These are phyloP conservation scores for Eremophila alpestris DNA, from an alignment of 2,797 vertebrate species.

Conservation along the genomic window DNA sequence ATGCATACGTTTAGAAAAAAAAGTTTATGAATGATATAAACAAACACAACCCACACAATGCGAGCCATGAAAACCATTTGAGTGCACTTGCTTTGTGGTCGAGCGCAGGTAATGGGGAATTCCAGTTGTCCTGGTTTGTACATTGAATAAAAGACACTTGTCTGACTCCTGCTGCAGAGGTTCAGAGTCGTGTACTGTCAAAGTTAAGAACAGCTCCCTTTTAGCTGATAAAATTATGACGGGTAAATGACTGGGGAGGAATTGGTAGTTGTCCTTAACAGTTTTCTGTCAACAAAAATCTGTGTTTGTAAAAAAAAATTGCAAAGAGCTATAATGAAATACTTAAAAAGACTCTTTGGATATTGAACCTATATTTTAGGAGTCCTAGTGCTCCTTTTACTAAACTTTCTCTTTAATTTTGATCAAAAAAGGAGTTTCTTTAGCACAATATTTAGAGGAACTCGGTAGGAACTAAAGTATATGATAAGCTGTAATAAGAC, in stretches of 20 bases:
- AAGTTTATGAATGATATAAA: background rate
- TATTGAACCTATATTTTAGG: background rate
- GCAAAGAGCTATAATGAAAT: background rate
- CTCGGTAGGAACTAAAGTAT: background rate
- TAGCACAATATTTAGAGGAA: background rate
- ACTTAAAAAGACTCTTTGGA: background rate
- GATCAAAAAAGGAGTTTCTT: background rate
- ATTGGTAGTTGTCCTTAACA: background rate
- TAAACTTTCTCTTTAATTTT: background rate
- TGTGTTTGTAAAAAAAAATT: background rate
- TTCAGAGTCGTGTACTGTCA: background rate
- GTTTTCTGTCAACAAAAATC: background rate
- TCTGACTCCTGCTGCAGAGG: accelerated
- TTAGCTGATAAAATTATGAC: background rate
- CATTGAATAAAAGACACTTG: background rate
- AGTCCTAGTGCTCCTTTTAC: background rate
- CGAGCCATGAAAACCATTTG: accelerated
- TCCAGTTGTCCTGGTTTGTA: background rate
- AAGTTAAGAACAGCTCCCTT: background rate
- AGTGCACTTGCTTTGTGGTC: background rate
- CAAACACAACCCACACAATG: accelerated
- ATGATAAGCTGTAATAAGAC: background rate
- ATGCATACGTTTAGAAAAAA: accelerated
- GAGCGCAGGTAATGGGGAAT: background rate
- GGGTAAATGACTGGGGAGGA: accelerated